These are phyloP conservation scores for Pteropus rufus DNA, from an alignment of 2,797 vertebrate genomes.

Conservation along the genomic window DNA sequence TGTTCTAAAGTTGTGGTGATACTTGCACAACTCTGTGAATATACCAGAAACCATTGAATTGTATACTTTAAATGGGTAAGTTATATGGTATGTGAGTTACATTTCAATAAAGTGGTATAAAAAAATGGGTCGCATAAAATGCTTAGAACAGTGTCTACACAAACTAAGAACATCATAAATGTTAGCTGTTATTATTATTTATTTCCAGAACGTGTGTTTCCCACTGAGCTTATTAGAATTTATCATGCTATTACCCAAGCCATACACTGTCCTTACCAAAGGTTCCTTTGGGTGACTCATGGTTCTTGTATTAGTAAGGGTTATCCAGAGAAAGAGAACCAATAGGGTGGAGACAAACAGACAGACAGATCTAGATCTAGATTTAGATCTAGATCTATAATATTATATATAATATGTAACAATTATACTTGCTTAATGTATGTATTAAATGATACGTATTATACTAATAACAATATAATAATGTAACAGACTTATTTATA, in stretches of 20 bases:
- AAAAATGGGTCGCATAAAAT: not conserved
- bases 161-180: not conserved
- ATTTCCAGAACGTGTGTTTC: not conserved
- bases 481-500: not conserved
- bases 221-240: not conserved
- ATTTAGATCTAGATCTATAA: too few species aligned
- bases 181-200: not conserved
- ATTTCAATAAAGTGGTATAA: not conserved
- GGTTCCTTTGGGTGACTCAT: not conserved
- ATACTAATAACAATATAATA: too few species aligned
- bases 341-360: too few species aligned
- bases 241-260: not conserved
- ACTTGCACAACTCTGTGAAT: not conserved
- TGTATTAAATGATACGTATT: not conserved
- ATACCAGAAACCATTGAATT: not conserved
- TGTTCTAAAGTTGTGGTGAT: not conserved
- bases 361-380: too few species aligned
- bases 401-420: too few species aligned
- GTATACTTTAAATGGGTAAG: not conserved
- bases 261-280: not conserved
- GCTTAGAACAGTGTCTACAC: not conserved
- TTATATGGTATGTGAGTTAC: not conserved
- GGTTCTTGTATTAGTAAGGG: not conserved
- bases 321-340: not conserved
- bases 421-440: not conserved